phyloP scores from a whole-genome alignment of 2,888 invertebrate genomes.

The Drosophila multiciliata region DNA sequence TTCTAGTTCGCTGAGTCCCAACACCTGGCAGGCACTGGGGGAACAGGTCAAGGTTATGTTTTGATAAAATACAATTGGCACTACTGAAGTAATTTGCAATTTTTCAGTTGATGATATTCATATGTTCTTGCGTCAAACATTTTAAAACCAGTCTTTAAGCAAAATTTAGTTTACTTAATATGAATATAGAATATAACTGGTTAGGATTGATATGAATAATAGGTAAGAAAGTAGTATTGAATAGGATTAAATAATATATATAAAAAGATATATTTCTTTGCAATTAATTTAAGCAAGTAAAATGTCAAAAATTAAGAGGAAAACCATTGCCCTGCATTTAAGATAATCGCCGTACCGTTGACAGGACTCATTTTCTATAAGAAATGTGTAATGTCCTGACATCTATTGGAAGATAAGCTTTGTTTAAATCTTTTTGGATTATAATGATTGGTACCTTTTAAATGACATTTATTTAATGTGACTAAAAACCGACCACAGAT shows the following conservation, averaged over 20 bases:
- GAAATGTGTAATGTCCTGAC: no score
- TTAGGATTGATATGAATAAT: no score
- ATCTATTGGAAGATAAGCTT: no score
- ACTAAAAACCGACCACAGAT: no score
- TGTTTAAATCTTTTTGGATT: no score
- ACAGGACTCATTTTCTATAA: no score
- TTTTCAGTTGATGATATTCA: not conserved
- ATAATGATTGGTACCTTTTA: no score
- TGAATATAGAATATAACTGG: not conserved
- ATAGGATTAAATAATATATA: not conserved
- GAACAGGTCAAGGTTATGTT: constrained; percentile 42
- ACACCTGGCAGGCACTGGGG: constrained; percentile 31
- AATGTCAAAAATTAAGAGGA: no score
- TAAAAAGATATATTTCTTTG: not conserved
- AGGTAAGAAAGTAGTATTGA: not conserved
- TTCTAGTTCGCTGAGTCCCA: constrained; percentile 19
- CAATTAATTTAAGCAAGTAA: no score
- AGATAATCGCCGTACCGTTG: no score
- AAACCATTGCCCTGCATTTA: no score
- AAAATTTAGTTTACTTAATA: not conserved
- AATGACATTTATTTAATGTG: no score
- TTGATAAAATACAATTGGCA: constrained; percentile 26
- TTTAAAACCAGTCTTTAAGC: not conserved
- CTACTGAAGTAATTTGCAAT: not conserved
- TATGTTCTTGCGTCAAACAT: not conserved